Conservation (phyloP, 2,888 invertebrate genomes). For the Drosophila meridiana region DNA sequence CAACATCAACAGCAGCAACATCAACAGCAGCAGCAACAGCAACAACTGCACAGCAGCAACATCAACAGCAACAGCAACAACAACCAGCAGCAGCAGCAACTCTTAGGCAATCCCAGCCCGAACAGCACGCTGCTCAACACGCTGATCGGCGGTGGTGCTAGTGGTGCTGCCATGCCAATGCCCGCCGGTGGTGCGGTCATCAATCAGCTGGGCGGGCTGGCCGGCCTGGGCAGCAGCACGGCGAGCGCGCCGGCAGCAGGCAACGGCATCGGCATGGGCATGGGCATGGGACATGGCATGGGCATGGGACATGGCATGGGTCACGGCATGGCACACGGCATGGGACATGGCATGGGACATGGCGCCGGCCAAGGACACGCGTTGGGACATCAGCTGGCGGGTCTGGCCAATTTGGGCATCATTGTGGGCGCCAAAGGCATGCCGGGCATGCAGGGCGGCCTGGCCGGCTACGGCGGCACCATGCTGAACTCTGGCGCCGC, state of each 20-base stretch:
- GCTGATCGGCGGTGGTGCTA: slow-evolving; percentile 30
- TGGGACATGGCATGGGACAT: slow-evolving; percentile 16
- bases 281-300: slow-evolving; percentile 18
- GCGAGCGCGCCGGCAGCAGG: slow-evolving; percentile 29
- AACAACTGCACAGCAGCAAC: slow-evolving; percentile 37
- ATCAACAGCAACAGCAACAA: slow-evolving; percentile 42
- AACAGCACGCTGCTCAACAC: slow-evolving; percentile 77
- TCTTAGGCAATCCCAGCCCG: slow-evolving; percentile 38
- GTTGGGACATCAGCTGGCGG: slow-evolving; percentile 78
- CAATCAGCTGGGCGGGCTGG: slow-evolving; percentile 47
- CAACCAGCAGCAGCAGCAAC: slow-evolving; percentile 21
- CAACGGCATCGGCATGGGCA: slow-evolving; percentile 24
- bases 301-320: slow-evolving; percentile 28
- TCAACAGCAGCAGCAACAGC: slow-evolving; percentile 39
- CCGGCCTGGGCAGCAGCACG: slow-evolving; percentile 23
- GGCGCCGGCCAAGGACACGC: slow-evolving; percentile 46
- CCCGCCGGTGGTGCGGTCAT: slow-evolving; percentile 42
- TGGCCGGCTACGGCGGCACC: slow-evolving; percentile 55
- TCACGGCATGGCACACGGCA: slow-evolving; percentile 22
- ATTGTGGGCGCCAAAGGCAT: slow-evolving; percentile 67
- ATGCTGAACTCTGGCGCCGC: slow-evolving; percentile 61
- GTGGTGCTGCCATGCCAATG: slow-evolving; percentile 14
- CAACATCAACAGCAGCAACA: slow-evolving; percentile 43
- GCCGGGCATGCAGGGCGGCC: slow-evolving; percentile 42
- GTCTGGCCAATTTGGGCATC: slow-evolving; percentile 78